These are phyloP conservation scores for Leucania comma DNA, from an alignment of 2,888 invertebrate genomes.

Conservation along the genomic window DNA sequence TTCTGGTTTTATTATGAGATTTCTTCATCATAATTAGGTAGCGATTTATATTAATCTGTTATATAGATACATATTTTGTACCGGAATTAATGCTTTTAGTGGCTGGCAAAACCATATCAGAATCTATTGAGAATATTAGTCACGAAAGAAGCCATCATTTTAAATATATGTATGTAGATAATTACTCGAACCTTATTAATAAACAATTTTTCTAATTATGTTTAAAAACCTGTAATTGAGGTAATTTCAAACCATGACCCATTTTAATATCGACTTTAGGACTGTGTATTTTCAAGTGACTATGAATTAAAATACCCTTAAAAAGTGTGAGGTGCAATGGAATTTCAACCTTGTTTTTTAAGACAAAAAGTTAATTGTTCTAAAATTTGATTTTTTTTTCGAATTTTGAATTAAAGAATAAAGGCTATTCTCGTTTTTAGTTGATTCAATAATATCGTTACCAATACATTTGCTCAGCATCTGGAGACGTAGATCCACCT, in stretches of 20 bases:
- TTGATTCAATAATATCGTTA: background rate
- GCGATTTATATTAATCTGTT: background rate
- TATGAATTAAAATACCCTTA: no score
- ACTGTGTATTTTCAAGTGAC: no score
- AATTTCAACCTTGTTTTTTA: no score
- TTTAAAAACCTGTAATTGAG: background rate
- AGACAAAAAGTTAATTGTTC: no score
- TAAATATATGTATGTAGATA: background rate
- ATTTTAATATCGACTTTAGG: no score
- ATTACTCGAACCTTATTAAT: background rate
- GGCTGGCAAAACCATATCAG: background rate
- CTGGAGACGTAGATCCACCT: no score
- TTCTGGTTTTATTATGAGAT: no score
- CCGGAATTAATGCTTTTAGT: background rate
- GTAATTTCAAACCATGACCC: no score
- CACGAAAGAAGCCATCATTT: background rate
- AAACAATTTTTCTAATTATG: background rate
- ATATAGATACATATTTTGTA: no score
- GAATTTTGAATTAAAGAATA: no score
- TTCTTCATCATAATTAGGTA: background rate
- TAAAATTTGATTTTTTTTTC: no score
- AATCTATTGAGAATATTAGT: background rate
- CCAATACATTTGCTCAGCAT: background rate
- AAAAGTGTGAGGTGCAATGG: no score
- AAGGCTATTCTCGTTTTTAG: background rate